Evolutionary conservation across 37 sponge, comb jelly and placozoan species (phyloP).

Genomic region (Beroe forskalii): DNA sequence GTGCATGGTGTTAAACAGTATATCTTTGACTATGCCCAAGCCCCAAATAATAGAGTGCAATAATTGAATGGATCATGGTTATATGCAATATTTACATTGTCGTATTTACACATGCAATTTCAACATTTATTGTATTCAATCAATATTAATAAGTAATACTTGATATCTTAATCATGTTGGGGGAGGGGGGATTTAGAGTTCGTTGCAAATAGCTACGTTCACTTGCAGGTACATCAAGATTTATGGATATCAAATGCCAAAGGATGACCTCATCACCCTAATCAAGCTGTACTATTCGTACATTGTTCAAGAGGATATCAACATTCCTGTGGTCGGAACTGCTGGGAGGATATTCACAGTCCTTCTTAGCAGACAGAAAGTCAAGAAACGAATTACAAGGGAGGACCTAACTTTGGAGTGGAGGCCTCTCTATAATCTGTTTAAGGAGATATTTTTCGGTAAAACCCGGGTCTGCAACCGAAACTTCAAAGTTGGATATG

Average conservation of each 20-base stretch:
- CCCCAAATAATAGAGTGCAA: too few species aligned
- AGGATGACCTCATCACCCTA: conserved; percentile 82
- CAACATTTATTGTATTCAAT: too few species aligned
- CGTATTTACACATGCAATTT: too few species aligned
- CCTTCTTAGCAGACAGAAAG: conserved; percentile 53
- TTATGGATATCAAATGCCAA: conserved; percentile 79
- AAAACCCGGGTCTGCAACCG: conserved; percentile 70
- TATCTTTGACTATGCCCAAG: too few species aligned
- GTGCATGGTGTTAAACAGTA: too few species aligned
- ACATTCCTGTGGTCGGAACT: conserved; percentile 69
- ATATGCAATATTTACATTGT: too few species aligned
- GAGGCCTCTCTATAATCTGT: conserved; percentile 84
- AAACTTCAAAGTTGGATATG: conserved; percentile 71
- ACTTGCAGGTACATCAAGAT: conserved; percentile 73
- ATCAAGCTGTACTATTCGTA: conserved; percentile 77
- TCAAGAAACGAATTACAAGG: conserved; percentile 70
- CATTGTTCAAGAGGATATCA: conserved; percentile 73
- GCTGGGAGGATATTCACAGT: conserved; percentile 66
- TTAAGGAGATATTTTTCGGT: conserved; percentile 69
- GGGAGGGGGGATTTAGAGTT: too few species aligned
- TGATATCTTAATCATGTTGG: too few species aligned
- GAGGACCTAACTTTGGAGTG: conserved; percentile 83
- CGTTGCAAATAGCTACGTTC: too few species aligned
- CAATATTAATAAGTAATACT: too few species aligned
- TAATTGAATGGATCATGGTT: too few species aligned